Percentiles rank a stretch among this genome's conserved stretches.
Evolutionary conservation across 2,113 vertebrate species (phyloP).

Genomic region (Oncorhynchus mykiss): DNA sequence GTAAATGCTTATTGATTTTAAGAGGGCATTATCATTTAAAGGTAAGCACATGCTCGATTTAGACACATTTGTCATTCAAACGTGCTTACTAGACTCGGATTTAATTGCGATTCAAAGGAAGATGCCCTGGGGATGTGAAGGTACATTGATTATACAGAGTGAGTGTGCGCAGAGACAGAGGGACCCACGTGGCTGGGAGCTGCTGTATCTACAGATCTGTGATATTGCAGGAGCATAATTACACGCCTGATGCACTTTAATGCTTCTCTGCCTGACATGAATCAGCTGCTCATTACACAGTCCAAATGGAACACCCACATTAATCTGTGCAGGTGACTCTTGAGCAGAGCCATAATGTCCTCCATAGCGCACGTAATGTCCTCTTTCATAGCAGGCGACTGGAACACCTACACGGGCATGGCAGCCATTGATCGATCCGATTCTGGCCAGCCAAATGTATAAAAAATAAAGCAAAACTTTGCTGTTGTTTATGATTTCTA

Average conservation of each 20-base stretch:
- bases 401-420: background rate
- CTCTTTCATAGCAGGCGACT: background rate
- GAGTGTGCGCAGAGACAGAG: background rate
- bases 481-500: too few relatives aligned
- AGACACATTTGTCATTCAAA: background rate
- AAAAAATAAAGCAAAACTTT: background rate
- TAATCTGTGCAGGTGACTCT: background rate
- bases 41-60: background rate
- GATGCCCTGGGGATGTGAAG: background rate
- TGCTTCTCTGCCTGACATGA: background rate
- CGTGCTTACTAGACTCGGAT: background rate
- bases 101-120: background rate
- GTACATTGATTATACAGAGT: background rate
- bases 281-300: constrained; percentile 10
- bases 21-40: background rate
- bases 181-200: background rate
- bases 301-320: constrained; percentile 15
- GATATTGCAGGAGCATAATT: constrained; percentile 1
- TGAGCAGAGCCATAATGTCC: background rate
- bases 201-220: background rate
- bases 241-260: background rate
- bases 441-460: background rate
- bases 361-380: background rate
- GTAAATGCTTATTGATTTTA: background rate
- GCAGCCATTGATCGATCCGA: background rate